Base-by-base conservation (phyloP, 2,888 invertebrate genomes). In the Stegana nigrithorax region DNA sequence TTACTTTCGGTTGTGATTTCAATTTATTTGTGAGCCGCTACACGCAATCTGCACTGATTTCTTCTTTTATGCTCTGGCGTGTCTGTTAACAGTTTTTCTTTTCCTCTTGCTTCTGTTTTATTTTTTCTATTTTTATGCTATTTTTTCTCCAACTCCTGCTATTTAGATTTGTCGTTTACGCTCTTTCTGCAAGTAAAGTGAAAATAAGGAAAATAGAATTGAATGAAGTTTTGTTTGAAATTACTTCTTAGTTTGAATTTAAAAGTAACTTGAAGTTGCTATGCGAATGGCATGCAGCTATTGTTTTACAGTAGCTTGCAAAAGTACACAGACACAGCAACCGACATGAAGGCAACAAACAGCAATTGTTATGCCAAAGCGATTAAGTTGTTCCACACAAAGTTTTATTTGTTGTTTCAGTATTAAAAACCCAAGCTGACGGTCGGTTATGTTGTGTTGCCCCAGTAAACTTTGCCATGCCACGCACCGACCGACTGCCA, bases 191-290 rank as follows among this genome's bases (percentile, higher is more conserved):
- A 19, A 60, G 32, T 59, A 65, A 67, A 72, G 65, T 51, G 44
- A 59, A 51, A 53, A 44, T 66, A 65, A 3, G 17, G 23, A 57
- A 44, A 65, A 66, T 62, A 63, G 64, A 73, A 65, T 76, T 69
- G 59, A 60, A 55, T 60, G 63, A 69, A 67, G 64, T 71, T 56
- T 51, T 58, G 56, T 44, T 44, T 58, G 50, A 70, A 77, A 75
- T 77, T 57, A 62, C 55, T 65, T 73, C 68, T 71, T 79, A 71
- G 72, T 67, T n/a, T n/a, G n/a, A 79, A 69, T 75, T 77, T 68
- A 58, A 71, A 75, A 79, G 67, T 65, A 64, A 67, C 62, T 75
- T 75, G 59, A 17, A 36, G 21, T 42, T 42, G 14, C n/a, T 21
- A 14, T 56, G 21, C 60, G 19, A n/a, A n/a, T n/a, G n/a, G n/a